Evolutionary conservation across 2,888 invertebrate species (phyloP), one percentile per base, ranked within the genome.

Genomic region (Cybosia mesomella): DNA sequence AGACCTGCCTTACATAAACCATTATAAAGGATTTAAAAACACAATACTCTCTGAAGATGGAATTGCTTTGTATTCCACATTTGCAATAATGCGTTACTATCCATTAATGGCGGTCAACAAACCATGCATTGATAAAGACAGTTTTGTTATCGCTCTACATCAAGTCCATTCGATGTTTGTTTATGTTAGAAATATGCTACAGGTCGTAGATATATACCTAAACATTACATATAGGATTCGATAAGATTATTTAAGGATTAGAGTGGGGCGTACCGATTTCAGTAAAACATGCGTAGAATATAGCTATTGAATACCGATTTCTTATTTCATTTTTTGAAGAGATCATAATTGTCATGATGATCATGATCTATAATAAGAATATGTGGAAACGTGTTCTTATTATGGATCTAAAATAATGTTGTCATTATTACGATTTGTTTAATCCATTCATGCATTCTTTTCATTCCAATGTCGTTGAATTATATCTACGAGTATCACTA

Each of bases 1-100:
- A 79, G 72, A 73, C 68, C 75, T 80, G 53, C 73, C 80, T 80
- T 75, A 80, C 73, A 71, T 80, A 78, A 55, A 72, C 73, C 65
- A 71, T 73, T 75, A 66, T 72, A 21, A 58, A 70, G 28, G 15
- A 68, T 66, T 68, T 58, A 65, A 58, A 53, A 66, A 74, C 36
- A 10, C 66, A 74, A 72, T 76, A 68, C 67, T 76, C 74, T 75
- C 71, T 62, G 55, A 72, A 75, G 75, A 73, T 77, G 32, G 59
- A 70, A 79, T 76, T 71, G 63, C 66, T 71, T 73, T 71, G 65
- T 70, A 73, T 80, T 70, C 69, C 53, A 61, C 53, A 32, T 60
- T 69, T 68, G 67, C 72, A 64, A 70, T 71, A 72, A 68, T 64
- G 61, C 68, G 67, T 58, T 60, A 70, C 66, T 72, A 78, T 66